Percentiles rank a stretch among this genome's conserved stretches.
Evolutionary conservation across 2,797 vertebrate species (phyloP).

Genomic region (Halcyon smyrnensis): DNA sequence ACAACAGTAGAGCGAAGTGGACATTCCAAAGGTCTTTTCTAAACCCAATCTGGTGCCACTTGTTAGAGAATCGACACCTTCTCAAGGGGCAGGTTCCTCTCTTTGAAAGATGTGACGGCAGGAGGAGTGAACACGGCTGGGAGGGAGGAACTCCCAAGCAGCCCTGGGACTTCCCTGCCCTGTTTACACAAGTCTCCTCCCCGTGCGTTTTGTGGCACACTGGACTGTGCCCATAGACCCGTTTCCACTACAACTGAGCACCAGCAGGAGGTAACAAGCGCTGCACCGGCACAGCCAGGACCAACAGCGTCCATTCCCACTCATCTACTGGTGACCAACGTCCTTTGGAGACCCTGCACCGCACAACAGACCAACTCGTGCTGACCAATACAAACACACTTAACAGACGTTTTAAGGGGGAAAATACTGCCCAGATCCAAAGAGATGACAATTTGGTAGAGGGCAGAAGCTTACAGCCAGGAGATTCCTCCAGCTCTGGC

Average conservation of each 20-base stretch:
- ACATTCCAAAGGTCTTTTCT: background rate
- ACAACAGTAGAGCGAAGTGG: rapidly evolving
- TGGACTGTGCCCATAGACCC: background rate
- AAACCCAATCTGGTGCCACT: background rate
- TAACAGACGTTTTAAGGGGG: background rate
- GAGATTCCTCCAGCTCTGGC: background rate
- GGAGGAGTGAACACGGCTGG: background rate
- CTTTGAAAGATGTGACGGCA: rapidly evolving
- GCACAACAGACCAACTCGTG: background rate
- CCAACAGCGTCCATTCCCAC: background rate
- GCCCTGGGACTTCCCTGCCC: background rate
- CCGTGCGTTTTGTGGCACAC: background rate
- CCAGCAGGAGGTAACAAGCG: background rate
- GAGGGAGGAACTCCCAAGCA: background rate
- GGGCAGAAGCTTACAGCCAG: background rate
- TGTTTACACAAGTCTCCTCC: rapidly evolving
- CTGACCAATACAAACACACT: background rate
- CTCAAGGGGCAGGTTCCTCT: background rate
- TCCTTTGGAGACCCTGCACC: background rate
- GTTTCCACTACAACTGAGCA: background rate
- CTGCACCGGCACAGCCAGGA: background rate
- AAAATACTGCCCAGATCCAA: background rate
- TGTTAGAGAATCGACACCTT: background rate
- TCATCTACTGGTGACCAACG: background rate
- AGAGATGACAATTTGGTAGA: background rate